Evolutionary conservation across 1,140 invertebrate genomes (phyloP).

Genomic region (Thaumatotibia leucotreta): DNA sequence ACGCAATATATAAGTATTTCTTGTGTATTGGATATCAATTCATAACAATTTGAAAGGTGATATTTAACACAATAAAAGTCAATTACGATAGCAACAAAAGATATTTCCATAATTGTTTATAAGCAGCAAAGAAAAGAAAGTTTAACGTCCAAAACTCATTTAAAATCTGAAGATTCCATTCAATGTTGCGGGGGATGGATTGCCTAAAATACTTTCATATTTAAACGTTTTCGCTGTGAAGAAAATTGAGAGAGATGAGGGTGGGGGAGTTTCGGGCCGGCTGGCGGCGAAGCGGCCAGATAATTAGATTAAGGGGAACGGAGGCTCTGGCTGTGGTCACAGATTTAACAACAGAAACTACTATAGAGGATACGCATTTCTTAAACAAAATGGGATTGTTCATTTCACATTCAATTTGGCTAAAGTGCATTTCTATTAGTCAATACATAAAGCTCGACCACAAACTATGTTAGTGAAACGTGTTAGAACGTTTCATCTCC

Average conservation of each 20-base stretch:
- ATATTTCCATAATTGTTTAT: neutral
- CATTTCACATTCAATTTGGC: no score
- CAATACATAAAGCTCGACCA: no score
- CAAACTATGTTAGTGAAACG: no score
- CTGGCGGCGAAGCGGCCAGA: conserved; percentile 58
- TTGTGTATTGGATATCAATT: no score
- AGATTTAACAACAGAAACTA: neutral
- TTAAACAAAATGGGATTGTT: neutral
- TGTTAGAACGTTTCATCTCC: no score
- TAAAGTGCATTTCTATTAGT: no score
- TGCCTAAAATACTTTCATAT: conserved; percentile 42
- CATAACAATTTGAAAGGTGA: no score
- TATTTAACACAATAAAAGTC: neutral
- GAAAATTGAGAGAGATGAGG: conserved; percentile 37
- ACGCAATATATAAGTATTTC: no score
- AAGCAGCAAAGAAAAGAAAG: conserved; percentile 13
- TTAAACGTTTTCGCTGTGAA: conserved; percentile 34
- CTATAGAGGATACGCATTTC: neutral
- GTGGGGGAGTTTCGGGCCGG: conserved; percentile 40
- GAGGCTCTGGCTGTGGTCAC: conserved; percentile 38
- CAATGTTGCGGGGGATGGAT: conserved; percentile 30
- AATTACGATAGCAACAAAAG: neutral
- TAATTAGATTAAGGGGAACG: conserved; percentile 69
- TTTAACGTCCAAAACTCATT: conserved; percentile 23
- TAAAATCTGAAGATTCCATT: conserved; percentile 29